phyloP scores from a whole-genome alignment of 2,113 vertebrate genomes.

The Daubentonia madagascariensis region DNA sequence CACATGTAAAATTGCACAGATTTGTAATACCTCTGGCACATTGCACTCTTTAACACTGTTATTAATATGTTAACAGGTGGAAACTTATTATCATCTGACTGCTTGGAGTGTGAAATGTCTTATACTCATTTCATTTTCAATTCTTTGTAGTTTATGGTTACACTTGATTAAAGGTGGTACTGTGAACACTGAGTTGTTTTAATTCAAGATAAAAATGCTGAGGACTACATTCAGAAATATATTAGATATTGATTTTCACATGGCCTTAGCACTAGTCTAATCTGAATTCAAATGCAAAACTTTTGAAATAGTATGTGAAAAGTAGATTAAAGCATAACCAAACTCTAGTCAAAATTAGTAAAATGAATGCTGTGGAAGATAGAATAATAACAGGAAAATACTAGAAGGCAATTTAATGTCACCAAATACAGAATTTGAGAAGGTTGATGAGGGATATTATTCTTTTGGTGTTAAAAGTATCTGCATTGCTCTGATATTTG shows the following conservation, averaged over 20 bases:
- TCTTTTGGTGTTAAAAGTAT: neutral
- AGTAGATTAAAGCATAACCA: neutral
- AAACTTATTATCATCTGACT: slow-evolving; percentile 79
- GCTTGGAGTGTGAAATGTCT: slow-evolving; percentile 77
- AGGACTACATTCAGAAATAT: slow-evolving; percentile 29
- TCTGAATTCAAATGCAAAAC: slow-evolving; percentile 60
- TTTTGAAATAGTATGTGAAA: slow-evolving; percentile 13
- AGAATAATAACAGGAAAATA: neutral
- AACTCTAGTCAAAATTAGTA: slow-evolving; percentile 38
- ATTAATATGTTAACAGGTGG: slow-evolving; percentile 83
- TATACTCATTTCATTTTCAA: slow-evolving; percentile 68
- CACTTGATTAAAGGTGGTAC: slow-evolving; percentile 76
- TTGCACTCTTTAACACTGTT: slow-evolving; percentile 79
- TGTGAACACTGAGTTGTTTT: slow-evolving; percentile 74
- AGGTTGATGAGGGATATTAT: neutral
- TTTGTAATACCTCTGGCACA: slow-evolving; percentile 81
- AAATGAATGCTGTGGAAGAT: neutral
- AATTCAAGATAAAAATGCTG: slow-evolving; percentile 71
- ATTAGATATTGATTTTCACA: slow-evolving; percentile 68
- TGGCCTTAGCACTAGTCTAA: neutral
- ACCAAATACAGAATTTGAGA: slow-evolving; percentile 47
- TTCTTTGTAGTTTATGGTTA: slow-evolving; percentile 78
- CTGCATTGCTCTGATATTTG: neutral
- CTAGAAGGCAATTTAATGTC: neutral
- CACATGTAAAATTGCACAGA: slow-evolving; percentile 80